A percentile compares a stretch with the other conserved stretches of the same genome.
Evolutionary conservation across 1,140 invertebrate genomes (phyloP).

Genomic region (Tetranychus cinnabarinus): DNA sequence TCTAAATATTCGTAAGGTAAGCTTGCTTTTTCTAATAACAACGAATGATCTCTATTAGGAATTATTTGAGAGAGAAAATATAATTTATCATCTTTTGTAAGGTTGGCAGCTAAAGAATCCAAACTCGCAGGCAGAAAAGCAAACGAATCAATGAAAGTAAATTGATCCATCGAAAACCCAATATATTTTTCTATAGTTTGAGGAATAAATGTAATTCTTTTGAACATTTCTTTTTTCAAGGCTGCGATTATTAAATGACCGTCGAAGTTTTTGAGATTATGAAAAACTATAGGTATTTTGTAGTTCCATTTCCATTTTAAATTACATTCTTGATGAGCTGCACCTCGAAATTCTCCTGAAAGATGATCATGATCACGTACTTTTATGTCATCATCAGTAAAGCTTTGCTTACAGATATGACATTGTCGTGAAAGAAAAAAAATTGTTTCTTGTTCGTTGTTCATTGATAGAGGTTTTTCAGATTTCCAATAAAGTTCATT

Average conservation of each 20-base stretch:
- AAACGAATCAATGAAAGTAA: neutral
- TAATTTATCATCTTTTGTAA: neutral
- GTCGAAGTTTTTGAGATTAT: neutral
- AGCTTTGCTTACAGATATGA: neutral
- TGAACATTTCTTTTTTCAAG: too few relatives aligned
- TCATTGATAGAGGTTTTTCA: neutral
- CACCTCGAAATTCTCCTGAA: neutral
- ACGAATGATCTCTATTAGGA: neutral
- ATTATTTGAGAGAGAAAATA: neutral
- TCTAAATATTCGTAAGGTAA: neutral
- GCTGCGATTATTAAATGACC: neutral
- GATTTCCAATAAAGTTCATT: too few relatives aligned
- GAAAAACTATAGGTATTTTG: neutral
- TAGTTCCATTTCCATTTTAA: neutral
- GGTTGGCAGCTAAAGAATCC: neutral
- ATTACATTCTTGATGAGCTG: neutral
- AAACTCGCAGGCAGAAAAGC: neutral
- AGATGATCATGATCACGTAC: neutral
- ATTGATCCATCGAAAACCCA: neutral
- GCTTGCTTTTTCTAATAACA: neutral
- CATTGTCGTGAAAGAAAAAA: neutral
- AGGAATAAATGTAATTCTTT: neutral
- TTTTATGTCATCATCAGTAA: neutral
- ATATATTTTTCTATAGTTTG: neutral
- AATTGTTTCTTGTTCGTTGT: neutral